Percentiles rank a stretch among this genome's conserved stretches.
Conservation (phyloP, 1,140 invertebrate species). For the Cyrtorhinus lividipennis region DNA sequence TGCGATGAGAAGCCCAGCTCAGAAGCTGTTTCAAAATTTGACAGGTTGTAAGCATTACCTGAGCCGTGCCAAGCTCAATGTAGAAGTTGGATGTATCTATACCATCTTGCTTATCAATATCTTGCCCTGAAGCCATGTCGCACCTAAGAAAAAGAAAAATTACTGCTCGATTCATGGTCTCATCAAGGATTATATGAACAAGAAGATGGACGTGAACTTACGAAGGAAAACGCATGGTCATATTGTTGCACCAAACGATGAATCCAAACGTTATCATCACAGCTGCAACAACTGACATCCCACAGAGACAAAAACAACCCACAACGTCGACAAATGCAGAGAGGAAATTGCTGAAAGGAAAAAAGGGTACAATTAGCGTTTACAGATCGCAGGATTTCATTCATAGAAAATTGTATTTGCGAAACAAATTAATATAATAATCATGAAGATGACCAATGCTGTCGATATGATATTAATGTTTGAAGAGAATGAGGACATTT, state of each 20-base stretch:
- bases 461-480: too few relatives aligned
- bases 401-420: too few relatives aligned
- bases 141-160: constrained; percentile 41
- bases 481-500: too few relatives aligned
- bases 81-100: constrained; percentile 75
- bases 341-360: constrained; percentile 58
- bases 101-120: constrained; percentile 62
- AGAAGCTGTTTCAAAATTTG: too few relatives aligned
- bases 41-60: too few relatives aligned
- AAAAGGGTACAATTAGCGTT: too few relatives aligned
- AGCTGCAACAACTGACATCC: constrained; percentile 62
- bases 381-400: too few relatives aligned
- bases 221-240: constrained; percentile 74
- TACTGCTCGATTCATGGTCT: background rate
- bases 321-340: constrained; percentile 79
- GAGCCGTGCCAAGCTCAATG: constrained; percentile 73
- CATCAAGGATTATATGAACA: too few relatives aligned
- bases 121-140: constrained; percentile 70
- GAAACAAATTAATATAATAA: too few relatives aligned
- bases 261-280: constrained; percentile 81
- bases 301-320: constrained; percentile 51
- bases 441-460: too few relatives aligned
- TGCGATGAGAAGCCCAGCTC: too few relatives aligned
- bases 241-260: constrained; percentile 77
- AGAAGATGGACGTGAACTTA: too few relatives aligned